phyloP scores from a whole-genome alignment of 2,797 vertebrate species.

The Clamator glandarius region DNA sequence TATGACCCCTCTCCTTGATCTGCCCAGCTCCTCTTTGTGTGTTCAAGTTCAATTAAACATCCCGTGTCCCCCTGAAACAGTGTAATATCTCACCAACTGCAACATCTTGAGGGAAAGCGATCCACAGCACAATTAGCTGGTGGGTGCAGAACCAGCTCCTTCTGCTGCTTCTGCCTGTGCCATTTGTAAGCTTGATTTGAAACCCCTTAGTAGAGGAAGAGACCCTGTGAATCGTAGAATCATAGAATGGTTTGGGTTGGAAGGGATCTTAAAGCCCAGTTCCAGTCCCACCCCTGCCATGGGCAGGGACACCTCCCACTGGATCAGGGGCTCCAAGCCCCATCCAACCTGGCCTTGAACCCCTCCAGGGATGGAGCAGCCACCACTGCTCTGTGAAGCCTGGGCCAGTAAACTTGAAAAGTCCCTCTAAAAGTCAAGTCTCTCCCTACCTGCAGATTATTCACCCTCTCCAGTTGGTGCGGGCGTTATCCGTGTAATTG shows the following conservation, averaged over 20 bases:
- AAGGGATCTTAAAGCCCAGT: too few relatives aligned
- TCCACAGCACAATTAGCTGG: neutral
- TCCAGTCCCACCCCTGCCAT: too few relatives aligned
- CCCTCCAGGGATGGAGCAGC: too few relatives aligned
- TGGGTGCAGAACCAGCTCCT: neutral
- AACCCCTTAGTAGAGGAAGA: fast-evolving
- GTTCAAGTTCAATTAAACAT: neutral
- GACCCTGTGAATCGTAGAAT: neutral
- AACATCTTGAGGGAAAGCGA: neutral
- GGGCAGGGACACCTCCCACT: too few relatives aligned
- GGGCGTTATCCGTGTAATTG: neutral
- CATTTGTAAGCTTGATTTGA: neutral
- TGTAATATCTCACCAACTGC: neutral
- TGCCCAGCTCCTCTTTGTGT: fast-evolving
- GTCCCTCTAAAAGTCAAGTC: neutral
- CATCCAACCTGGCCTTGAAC: too few relatives aligned
- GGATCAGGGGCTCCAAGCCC: too few relatives aligned
- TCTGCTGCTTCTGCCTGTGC: neutral
- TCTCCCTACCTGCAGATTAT: neutral
- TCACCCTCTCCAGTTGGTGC: neutral
- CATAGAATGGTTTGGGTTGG: too few relatives aligned
- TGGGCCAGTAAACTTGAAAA: neutral
- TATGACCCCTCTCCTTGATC: neutral
- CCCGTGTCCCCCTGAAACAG: fast-evolving
- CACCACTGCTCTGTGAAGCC: too few relatives aligned